Evolutionary conservation across 2,113 vertebrate species (phyloP).

Genomic region (Cryptotis parvus): DNA sequence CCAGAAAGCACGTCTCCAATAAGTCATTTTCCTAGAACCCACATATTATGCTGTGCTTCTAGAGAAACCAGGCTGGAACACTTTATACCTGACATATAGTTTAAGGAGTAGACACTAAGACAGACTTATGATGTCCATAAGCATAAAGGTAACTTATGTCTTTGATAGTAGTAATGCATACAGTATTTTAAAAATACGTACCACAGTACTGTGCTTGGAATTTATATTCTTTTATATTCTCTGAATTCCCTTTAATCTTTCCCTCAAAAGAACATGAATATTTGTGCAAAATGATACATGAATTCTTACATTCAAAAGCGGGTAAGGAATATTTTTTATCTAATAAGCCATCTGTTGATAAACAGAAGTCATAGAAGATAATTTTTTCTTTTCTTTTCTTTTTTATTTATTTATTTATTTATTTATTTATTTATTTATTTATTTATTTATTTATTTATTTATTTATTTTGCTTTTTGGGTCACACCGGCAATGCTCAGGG

Average conservation of each 20-base stretch:
- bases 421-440: too few species aligned
- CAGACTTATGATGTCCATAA: neutral
- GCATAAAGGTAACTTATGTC: neutral
- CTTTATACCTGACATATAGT: neutral
- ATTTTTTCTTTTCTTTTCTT: too few species aligned
- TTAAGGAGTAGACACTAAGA: conserved; percentile 13
- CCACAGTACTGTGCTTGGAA: neutral
- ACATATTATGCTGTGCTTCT: neutral
- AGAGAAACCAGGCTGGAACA: neutral
- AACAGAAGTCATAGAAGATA: too few species aligned
- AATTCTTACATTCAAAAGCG: conserved; percentile 16
- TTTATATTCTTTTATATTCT: neutral
- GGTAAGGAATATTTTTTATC: neutral
- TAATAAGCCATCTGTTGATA: neutral
- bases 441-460: too few species aligned
- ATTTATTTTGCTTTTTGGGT: too few species aligned
- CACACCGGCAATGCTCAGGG: too few species aligned
- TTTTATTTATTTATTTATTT: too few species aligned
- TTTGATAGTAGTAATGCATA: neutral
- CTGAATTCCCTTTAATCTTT: neutral
- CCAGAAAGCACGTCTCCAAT: neutral
- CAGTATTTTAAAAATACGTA: neutral
- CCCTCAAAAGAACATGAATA: neutral
- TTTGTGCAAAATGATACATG: neutral
- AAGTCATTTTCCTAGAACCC: conserved; percentile 2